Evolutionary conservation across 1,140 invertebrate species (phyloP).

Genomic region (Trissolcus basalis): DNA sequence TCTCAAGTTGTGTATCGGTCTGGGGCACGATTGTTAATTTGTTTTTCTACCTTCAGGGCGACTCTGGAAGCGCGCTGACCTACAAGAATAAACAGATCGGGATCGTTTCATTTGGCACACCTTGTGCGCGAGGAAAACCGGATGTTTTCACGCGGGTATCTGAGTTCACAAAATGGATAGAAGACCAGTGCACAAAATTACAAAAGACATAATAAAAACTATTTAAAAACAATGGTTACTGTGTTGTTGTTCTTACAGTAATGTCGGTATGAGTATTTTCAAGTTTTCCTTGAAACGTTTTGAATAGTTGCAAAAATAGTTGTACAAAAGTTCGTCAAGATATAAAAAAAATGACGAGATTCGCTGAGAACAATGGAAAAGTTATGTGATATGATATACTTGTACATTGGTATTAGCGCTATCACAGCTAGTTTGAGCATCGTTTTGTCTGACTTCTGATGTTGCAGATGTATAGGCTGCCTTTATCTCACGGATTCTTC

Average conservation of each 20-base stretch:
- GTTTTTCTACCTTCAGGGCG: constrained; percentile 68
- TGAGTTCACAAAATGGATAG: constrained; percentile 72
- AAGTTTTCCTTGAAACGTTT: no score
- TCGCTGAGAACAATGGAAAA: not conserved
- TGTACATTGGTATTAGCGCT: not conserved
- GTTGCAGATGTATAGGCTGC: not conserved
- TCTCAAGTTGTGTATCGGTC: no score
- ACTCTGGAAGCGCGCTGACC: constrained; percentile 79
- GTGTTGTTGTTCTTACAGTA: no score
- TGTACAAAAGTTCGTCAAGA: no score
- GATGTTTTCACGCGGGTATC: constrained; percentile 80
- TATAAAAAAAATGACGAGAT: no score
- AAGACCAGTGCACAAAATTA: constrained; percentile 6
- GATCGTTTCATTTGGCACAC: constrained; percentile 80
- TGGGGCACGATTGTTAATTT: no score
- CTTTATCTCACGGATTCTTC: not conserved
- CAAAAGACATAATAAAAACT: no score
- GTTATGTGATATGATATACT: constrained; percentile 11
- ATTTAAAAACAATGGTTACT: not conserved
- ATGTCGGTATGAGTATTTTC: no score
- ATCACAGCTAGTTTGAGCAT: not conserved
- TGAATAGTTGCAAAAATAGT: no score
- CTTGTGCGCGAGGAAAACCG: constrained; percentile 79
- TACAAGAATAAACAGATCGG: constrained; percentile 75
- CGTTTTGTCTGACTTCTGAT: not conserved